A percentile compares a stretch with the other conserved stretches of the same genome.
These are phyloP conservation scores for Oenanthe melanoleuca DNA, from an alignment of 2,113 vertebrate species.

Conservation along the genomic window DNA sequence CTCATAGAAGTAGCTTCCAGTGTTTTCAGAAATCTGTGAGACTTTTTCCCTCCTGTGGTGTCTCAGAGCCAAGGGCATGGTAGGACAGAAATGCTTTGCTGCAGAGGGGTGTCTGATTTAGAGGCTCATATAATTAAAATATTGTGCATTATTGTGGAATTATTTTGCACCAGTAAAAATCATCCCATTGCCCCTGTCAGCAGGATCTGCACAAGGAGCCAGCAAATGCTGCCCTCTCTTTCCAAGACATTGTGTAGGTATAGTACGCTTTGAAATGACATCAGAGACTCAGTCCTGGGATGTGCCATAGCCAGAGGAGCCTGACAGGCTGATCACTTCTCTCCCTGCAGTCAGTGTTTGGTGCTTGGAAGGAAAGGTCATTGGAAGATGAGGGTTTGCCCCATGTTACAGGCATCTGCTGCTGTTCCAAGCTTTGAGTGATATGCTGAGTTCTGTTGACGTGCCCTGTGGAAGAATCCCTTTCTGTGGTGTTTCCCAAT, in stretches of 20 bases:
- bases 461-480: not conserved
- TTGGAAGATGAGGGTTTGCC: not conserved
- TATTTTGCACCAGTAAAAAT: not conserved
- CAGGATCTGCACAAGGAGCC: not conserved
- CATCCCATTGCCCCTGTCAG: not conserved
- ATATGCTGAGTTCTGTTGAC: not conserved
- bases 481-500: not conserved
- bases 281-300: not conserved
- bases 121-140: not conserved
- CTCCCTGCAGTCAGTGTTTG: not conserved
- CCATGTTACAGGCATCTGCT: not conserved
- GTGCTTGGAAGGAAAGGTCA: not conserved
- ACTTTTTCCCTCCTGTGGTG: not conserved
- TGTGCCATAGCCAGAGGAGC: not conserved
- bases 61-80: not conserved
- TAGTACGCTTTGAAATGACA: not conserved
- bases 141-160: not conserved
- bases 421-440: not conserved
- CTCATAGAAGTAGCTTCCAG: not conserved
- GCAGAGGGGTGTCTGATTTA: not conserved
- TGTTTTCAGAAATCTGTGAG: not conserved
- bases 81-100: not conserved
- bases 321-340: not conserved
- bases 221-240: not conserved
- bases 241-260: not conserved